phyloP scores from a whole-genome alignment of 2,113 vertebrate genomes.

The Thinocorus orbignyianus region DNA sequence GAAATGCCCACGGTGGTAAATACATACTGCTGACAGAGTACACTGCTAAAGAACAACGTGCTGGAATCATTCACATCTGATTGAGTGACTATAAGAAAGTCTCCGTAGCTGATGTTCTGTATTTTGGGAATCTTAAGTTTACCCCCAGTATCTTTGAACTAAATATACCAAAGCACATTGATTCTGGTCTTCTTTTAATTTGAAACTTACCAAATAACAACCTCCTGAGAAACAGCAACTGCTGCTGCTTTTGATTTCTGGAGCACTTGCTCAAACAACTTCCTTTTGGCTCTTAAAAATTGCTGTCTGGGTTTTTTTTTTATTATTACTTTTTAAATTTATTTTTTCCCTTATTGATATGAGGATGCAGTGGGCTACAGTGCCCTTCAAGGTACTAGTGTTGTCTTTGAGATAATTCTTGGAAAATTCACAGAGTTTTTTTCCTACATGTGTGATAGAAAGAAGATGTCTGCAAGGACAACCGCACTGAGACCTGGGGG shows the following conservation, averaged over 20 bases:
- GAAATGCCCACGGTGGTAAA: background rate
- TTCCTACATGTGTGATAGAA: background rate
- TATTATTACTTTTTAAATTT: background rate
- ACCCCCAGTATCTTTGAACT: background rate
- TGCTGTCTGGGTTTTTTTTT: background rate
- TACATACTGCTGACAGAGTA: background rate
- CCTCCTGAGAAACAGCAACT: background rate
- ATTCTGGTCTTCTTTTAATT: background rate
- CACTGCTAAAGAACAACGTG: background rate
- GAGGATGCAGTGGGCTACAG: background rate
- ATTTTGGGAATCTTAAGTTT: background rate
- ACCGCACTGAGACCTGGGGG: background rate
- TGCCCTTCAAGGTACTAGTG: background rate
- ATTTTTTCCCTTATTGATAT: background rate
- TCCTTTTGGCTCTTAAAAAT: conserved; percentile 19
- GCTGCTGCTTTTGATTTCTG: conserved; percentile 19
- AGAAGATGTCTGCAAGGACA: conserved; percentile 36
- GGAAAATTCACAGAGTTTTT: background rate
- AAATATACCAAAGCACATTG: background rate
- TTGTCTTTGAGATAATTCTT: background rate
- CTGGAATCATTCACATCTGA: background rate
- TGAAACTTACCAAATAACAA: background rate
- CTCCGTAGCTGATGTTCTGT: background rate
- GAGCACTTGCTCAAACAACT: background rate
- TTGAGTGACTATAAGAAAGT: background rate